Evolutionary conservation across 2,113 vertebrate species (phyloP).

Genomic region (Cavia aperea): DNA sequence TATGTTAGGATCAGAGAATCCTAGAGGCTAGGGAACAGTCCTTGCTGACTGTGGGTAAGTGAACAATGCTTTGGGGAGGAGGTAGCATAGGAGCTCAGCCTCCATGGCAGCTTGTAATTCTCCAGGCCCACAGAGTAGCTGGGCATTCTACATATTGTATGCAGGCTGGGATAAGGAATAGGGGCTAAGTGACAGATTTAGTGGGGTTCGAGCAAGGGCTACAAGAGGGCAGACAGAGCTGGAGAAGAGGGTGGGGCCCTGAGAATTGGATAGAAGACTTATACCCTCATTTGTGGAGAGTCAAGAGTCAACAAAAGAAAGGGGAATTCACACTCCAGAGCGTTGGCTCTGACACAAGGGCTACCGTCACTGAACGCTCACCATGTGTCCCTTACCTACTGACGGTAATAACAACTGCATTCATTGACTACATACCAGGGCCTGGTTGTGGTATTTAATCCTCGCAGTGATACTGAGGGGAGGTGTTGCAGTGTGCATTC

Average conservation of each 20-base stretch:
- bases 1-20: neutral
- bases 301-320: neutral
- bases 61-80: neutral
- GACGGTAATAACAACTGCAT: neutral
- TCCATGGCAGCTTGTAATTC: neutral
- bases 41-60: neutral
- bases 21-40: neutral
- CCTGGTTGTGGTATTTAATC: neutral
- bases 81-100: neutral
- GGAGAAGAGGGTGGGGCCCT: neutral
- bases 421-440: neutral
- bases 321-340: neutral
- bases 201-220: neutral
- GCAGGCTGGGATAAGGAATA: neutral
- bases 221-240: neutral
- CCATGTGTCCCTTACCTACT: neutral
- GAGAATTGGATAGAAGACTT: neutral
- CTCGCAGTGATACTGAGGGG: neutral
- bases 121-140: neutral
- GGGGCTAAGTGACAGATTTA: neutral
- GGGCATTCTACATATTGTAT: neutral
- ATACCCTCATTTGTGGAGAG: neutral
- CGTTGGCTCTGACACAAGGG: conserved; percentile 34
- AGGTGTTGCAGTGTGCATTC: neutral
- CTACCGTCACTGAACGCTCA: neutral